These are phyloP conservation scores for Cyclura pinguis DNA, from an alignment of 2,797 vertebrate species.

Conservation along the genomic window DNA sequence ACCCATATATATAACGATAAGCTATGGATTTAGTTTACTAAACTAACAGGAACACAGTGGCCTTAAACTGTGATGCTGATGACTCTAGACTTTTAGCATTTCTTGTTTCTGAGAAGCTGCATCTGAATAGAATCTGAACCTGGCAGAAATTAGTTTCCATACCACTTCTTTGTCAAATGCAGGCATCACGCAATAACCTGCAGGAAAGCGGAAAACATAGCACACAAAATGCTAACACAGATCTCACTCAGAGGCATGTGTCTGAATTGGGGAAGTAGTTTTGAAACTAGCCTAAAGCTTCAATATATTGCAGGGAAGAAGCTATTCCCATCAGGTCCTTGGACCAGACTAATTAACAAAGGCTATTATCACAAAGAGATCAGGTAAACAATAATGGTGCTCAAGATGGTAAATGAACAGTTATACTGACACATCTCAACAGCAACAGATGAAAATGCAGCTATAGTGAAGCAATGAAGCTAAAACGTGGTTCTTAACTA, in stretches of 20 bases:
- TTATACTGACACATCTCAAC: slow-evolving; percentile 50
- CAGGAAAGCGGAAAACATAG: background rate
- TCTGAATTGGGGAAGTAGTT: background rate
- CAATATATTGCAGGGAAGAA: background rate
- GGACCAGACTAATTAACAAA: slow-evolving; percentile 54
- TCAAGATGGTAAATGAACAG: slow-evolving; percentile 25
- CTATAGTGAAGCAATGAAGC: slow-evolving; percentile 34
- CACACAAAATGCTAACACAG: background rate
- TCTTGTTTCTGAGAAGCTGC: background rate
- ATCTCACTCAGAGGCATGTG: background rate
- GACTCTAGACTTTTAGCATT: background rate
- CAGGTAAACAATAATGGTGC: background rate
- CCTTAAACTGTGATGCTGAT: background rate
- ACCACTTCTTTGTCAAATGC: background rate
- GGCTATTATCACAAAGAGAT: slow-evolving; percentile 37
- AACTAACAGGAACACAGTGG: background rate
- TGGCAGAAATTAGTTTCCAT: background rate
- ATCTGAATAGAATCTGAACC: background rate
- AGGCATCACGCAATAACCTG: background rate
- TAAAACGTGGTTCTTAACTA: slow-evolving; percentile 44
- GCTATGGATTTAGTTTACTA: background rate
- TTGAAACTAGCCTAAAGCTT: background rate
- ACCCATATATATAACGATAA: background rate
- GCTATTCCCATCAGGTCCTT: slow-evolving; percentile 55
- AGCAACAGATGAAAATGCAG: background rate